Percentiles rank a stretch among this genome's conserved stretches.
These are phyloP conservation scores for Helobdella robusta DNA, from an alignment of 2,888 invertebrate genomes.

Conservation along the genomic window DNA sequence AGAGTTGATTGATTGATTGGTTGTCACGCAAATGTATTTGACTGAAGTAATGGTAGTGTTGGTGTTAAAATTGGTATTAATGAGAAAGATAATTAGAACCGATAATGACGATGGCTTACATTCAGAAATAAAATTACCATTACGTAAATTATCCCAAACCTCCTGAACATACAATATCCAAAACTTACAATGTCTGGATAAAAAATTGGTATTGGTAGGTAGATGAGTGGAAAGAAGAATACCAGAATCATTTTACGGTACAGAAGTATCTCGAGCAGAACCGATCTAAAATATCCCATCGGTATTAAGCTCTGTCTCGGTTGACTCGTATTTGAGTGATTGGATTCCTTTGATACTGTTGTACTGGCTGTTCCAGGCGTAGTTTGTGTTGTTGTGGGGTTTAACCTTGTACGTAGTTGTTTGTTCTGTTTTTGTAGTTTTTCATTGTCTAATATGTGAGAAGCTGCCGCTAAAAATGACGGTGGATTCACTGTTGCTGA, in stretches of 20 bases:
- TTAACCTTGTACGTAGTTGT: too few species aligned
- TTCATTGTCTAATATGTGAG: too few species aligned
- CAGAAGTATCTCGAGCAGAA: constrained; percentile 1
- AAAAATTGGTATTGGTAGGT: constrained; percentile 14
- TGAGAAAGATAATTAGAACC: neutral
- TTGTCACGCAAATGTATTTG: neutral
- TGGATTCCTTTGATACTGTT: too few species aligned
- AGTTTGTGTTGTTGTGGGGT: too few species aligned
- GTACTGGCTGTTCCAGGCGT: too few species aligned
- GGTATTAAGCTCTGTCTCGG: too few species aligned
- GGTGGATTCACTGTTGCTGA: too few species aligned
- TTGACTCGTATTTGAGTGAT: too few species aligned
- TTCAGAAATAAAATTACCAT: neutral
- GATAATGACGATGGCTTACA: neutral
- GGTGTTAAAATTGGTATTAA: too few species aligned
- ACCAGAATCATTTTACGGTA: constrained; percentile 7
- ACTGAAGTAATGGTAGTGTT: neutral
- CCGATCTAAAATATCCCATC: constrained; percentile 7
- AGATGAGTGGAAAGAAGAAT: constrained; percentile 10
- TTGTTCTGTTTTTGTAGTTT: too few species aligned
- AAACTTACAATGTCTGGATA: constrained; percentile 1
- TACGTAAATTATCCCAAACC: neutral
- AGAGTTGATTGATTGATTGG: too few species aligned
- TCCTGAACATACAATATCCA: neutral
- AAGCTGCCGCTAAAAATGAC: too few species aligned